Evolutionary conservation across 2,797 vertebrate species (phyloP).

Genomic region (Leucoraja ocellata): DNA sequence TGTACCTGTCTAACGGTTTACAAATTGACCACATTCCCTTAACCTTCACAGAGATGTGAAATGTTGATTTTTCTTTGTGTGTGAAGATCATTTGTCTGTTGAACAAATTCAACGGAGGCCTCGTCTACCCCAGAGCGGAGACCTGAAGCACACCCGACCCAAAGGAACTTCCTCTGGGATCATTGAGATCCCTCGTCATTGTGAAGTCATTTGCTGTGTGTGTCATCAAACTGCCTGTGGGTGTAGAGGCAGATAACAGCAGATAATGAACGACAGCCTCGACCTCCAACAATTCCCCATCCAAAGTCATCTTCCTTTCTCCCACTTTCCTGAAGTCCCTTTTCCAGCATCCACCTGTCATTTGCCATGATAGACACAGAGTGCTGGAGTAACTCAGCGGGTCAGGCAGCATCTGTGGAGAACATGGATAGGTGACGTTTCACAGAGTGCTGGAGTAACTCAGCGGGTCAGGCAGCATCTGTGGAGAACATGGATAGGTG

Average conservation of each 20-base stretch:
- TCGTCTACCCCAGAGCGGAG: not conserved
- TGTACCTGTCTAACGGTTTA: too few species aligned
- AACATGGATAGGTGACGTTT: too few species aligned
- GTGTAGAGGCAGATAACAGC: not conserved
- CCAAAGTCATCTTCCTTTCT: not conserved
- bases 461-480: too few species aligned
- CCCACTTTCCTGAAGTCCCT: not conserved
- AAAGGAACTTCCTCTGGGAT: not conserved
- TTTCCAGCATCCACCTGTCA: not conserved
- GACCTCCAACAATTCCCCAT: not conserved
- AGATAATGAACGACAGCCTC: too few species aligned
- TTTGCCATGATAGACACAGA: too few species aligned
- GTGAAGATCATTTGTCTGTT: not conserved
- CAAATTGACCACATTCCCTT: not conserved
- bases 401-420: too few species aligned
- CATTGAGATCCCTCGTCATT: not conserved
- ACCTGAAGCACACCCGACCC: not conserved
- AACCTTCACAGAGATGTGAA: not conserved
- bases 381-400: too few species aligned
- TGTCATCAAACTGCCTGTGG: not conserved
- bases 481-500: too few species aligned
- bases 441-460: too few species aligned
- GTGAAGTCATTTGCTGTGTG: constrained; percentile 15
- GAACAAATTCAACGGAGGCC: too few species aligned
- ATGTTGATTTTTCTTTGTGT: constrained; percentile 16